Evolutionary conservation across 2,113 vertebrate species (phyloP), one percentile per base, ranked within the genome.

Genomic region (Eulacestoma nigropectus): DNA sequence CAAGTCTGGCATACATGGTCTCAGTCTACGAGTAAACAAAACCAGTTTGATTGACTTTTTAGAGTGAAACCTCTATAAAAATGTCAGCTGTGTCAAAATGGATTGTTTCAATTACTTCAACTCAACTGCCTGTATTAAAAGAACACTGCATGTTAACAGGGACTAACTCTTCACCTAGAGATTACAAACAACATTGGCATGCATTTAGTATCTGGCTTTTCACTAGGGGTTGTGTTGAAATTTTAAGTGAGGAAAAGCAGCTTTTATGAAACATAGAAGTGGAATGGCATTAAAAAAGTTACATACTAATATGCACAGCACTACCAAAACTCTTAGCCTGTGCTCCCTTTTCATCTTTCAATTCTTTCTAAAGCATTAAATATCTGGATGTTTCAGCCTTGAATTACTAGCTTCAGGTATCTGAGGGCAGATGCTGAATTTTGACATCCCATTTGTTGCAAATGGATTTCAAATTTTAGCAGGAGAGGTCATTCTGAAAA

Each of bases 1-100:
- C 56, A 86, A 94, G 92, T 72, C 88, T 95, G 95, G 84, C 63
- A 91, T 67, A 93, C 33, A 33, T 89, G 83, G 78, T 94, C 84
- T 89, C 94, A 86, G 91, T 26, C 56, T 62, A 47, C 13, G 39
- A 86, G 32, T 16, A 60, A 95, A 64, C 10, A 78, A 84, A 81
- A 16, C 21, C n/a, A 49, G 55, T 59, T 16, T 47, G 27, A 82
- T 78, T 74, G 78, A 78, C 76, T 53, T 90, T 90, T 92, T 49
- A 72, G 64, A 70, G 39, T 30, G 10, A 76, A 84, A 85, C n/a
- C 59, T 52, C 35, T n/a, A 47, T 35, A 68, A 79, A 91, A 79
- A 32, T 6, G 20, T 78, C 85, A 92, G 42, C 64, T 84, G 39
- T n/a, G 47, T 73, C 67, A 52, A 70, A 94, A 62, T 9, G 13